phyloP scores from a whole-genome alignment of 2,888 invertebrate genomes.

The Phorcus lineatus region DNA sequence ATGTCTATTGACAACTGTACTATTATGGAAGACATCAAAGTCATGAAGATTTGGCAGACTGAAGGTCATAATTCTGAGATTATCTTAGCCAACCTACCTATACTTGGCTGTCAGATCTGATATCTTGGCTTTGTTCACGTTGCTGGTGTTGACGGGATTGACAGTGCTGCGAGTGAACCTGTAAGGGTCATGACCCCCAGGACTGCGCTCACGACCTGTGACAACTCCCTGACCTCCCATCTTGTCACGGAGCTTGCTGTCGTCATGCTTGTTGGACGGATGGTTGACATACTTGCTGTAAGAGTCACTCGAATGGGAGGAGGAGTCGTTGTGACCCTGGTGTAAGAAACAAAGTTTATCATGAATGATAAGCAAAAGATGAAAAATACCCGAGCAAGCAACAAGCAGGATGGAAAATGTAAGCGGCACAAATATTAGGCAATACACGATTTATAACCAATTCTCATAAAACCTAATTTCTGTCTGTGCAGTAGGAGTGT shows the following conservation, averaged over 20 bases:
- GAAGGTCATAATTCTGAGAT: too few relatives aligned
- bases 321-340: slow-evolving; percentile 87
- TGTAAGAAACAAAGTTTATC: slow-evolving; percentile 42
- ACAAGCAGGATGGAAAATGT: too few relatives aligned
- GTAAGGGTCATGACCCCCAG: slow-evolving; percentile 79
- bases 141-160: slow-evolving; percentile 63
- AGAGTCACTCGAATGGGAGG: slow-evolving; percentile 79
- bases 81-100: slow-evolving; percentile 79
- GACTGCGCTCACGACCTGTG: slow-evolving; percentile 38
- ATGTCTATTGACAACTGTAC: too few relatives aligned
- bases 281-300: slow-evolving; percentile 72
- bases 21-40: too few relatives aligned
- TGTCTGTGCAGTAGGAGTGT: too few relatives aligned
- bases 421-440: too few relatives aligned
- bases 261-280: slow-evolving; percentile 73
- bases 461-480: too few relatives aligned
- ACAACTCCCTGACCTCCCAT: slow-evolving; percentile 56
- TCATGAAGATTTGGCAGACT: too few relatives aligned
- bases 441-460: too few relatives aligned
- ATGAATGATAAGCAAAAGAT: background rate
- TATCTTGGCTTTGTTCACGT: slow-evolving; percentile 68
- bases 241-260: slow-evolving; percentile 74
- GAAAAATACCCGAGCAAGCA: background rate
- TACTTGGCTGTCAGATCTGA: slow-evolving; percentile 81
- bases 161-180: slow-evolving; percentile 83